Evolutionary conservation across 1,140 invertebrate species (phyloP).

Genomic region (Aphis gossypii): DNA sequence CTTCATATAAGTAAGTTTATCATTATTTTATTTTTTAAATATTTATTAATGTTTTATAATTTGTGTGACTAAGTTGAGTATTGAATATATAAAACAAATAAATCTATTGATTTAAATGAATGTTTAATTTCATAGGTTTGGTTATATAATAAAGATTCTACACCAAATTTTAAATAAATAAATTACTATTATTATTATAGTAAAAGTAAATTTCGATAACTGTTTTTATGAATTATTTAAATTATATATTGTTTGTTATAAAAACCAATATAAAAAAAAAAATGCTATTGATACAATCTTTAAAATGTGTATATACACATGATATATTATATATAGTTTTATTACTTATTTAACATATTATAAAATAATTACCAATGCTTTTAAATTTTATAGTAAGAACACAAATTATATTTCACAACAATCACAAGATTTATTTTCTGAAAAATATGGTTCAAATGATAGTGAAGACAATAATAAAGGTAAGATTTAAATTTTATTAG

Average conservation of each 20-base stretch:
- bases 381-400: conserved; percentile 1
- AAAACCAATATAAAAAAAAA: no score
- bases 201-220: neutral
- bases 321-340: no score
- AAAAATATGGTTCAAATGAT: conserved; percentile 32
- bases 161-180: neutral
- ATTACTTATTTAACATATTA: neutral
- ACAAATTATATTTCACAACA: conserved; percentile 7
- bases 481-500: neutral
- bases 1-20: conserved; percentile 32
- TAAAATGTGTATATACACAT: no score
- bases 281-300: no score
- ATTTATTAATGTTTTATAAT: neutral
- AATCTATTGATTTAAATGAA: neutral
- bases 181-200: no score
- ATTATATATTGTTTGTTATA: no score
- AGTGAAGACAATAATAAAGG: neutral
- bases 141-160: no score
- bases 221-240: neutral
- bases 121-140: no score
- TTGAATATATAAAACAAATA: neutral
- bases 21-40: neutral
- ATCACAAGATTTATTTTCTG: conserved; percentile 50
- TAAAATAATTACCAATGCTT: neutral
- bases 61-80: neutral